Percentiles rank a stretch among this genome's conserved stretches.
Conservation (phyloP, 2,113 vertebrate genomes). For the Bufo bufo region DNA sequence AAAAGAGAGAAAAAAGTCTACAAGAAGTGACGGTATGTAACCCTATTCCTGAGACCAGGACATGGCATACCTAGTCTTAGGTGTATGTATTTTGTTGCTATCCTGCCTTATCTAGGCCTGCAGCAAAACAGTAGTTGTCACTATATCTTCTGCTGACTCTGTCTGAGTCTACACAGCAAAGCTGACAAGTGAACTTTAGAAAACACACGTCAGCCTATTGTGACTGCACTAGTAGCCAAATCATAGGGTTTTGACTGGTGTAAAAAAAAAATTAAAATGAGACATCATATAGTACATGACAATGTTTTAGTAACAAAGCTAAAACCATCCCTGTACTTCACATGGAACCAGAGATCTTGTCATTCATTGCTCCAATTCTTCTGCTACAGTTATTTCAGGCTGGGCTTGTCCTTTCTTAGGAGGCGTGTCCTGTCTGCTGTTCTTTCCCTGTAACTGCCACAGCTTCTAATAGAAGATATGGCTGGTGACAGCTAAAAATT, state of each 20-base stretch:
- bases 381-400: too few relatives aligned
- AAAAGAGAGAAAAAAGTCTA: neutral
- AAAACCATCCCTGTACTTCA: too few relatives aligned
- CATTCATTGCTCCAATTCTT: too few relatives aligned
- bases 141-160: neutral
- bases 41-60: neutral
- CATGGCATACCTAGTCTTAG: neutral
- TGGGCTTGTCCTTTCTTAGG: too few relatives aligned
- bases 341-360: too few relatives aligned
- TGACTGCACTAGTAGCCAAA: neutral
- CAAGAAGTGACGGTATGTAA: neutral
- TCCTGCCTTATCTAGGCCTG: neutral
- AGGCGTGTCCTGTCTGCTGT: too few relatives aligned
- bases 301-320: too few relatives aligned
- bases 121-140: neutral
- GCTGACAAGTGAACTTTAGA: neutral
- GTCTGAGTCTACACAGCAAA: neutral
- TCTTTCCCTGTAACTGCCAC: too few relatives aligned
- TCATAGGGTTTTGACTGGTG: neutral
- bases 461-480: too few relatives aligned
- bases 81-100: neutral
- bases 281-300: too few relatives aligned
- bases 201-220: neutral
- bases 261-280: too few relatives aligned
- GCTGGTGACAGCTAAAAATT: too few relatives aligned